Conservation (phyloP, 2,888 invertebrate genomes). For the Zygothrica quintamaculata region DNA sequence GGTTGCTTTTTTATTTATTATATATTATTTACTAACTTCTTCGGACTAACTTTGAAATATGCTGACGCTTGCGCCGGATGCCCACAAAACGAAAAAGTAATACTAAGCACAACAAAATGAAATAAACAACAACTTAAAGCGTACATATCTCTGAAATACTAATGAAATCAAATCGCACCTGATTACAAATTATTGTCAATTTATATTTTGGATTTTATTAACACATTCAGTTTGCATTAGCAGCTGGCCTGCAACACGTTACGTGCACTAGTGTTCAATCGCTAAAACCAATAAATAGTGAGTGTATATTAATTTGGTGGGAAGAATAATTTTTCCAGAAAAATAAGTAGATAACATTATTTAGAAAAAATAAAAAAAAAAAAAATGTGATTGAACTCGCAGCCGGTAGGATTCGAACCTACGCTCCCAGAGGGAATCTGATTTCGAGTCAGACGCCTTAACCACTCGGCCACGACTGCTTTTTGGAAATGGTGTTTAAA, state of each 20-base stretch:
- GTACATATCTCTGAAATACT: conserved; percentile 45
- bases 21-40: conserved; percentile 30
- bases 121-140: conserved; percentile 18
- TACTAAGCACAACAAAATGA: conserved; percentile 61
- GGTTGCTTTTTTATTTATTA: conserved; percentile 18
- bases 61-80: conserved; percentile 57
- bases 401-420: conserved; percentile 85
- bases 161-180: conserved; percentile 64
- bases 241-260: conserved; percentile 51
- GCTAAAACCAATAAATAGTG: conserved; percentile 20
- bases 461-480: conserved; percentile 85
- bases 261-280: conserved; percentile 22
- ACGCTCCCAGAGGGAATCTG: conserved; percentile 85
- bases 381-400: conserved; percentile 57
- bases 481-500: conserved; percentile 18
- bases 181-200: conserved; percentile 68
- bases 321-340: no score
- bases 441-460: conserved; percentile 85
- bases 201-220: conserved; percentile 60
- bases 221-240: conserved; percentile 50
- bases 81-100: conserved; percentile 22
- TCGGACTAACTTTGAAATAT: conserved; percentile 49
- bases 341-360: background rate
- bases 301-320: background rate
- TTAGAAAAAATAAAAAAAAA: background rate